Evolutionary conservation across 2,797 vertebrate genomes (phyloP).

Genomic region (Acanthornis magna): DNA sequence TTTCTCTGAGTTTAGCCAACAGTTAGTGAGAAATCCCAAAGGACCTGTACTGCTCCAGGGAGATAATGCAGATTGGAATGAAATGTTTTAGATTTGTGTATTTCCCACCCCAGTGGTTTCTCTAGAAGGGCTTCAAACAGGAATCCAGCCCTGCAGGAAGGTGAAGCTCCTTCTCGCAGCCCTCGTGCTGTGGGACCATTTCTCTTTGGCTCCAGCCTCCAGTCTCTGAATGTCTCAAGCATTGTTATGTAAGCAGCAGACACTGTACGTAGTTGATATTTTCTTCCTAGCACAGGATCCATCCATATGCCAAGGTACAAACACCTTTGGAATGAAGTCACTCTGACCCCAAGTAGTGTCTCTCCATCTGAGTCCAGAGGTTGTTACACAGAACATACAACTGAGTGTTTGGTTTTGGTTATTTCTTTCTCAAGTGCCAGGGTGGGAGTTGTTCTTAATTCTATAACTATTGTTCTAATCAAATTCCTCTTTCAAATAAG

Average conservation of each 20-base stretch:
- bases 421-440: conserved; percentile 1
- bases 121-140: not conserved
- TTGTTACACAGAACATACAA: not conserved
- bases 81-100: not conserved
- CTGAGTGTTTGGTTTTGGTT: conserved; percentile 19
- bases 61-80: not conserved
- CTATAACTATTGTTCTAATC: conserved; percentile 41
- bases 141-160: not conserved
- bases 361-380: not conserved
- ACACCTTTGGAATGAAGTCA: not conserved
- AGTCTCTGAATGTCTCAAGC: not conserved
- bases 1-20: not conserved
- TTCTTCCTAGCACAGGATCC: not conserved
- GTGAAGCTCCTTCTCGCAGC: not conserved
- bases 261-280: not conserved
- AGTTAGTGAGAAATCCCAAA: accelerated
- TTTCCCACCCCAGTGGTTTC: not conserved
- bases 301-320: not conserved
- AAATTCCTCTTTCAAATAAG: conserved; percentile 39
- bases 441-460: conserved; percentile 32
- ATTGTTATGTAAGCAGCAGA: not conserved
- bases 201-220: not conserved
- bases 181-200: accelerated
- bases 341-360: not conserved
- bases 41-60: not conserved